Evolutionary conservation across 2,888 invertebrate species (phyloP).

Genomic region (Thymelicus lineola): DNA sequence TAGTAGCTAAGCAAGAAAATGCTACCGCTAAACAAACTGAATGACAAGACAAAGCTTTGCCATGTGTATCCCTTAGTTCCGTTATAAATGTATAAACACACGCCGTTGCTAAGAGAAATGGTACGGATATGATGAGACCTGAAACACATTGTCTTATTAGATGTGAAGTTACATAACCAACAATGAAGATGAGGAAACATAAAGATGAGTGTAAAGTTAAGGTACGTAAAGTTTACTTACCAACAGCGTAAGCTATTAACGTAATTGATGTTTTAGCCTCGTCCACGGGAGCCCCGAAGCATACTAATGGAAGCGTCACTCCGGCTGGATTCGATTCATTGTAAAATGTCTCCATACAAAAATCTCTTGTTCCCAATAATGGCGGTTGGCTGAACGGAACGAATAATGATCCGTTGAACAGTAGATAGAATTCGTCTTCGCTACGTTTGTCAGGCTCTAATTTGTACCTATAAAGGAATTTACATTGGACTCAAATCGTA

Average conservation of each 20-base stretch:
- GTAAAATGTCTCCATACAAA: constrained; percentile 86
- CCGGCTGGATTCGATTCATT: constrained; percentile 72
- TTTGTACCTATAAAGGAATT: constrained; percentile 74
- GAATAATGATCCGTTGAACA: constrained; percentile 85
- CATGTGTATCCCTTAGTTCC: constrained; percentile 83
- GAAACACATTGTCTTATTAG: constrained; percentile 37
- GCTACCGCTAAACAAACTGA: constrained; percentile 83
- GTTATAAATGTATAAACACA: constrained; percentile 78
- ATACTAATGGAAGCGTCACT: constrained; percentile 83
- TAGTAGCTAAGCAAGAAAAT: constrained; percentile 81
- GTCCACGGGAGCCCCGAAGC: constrained; percentile 70
- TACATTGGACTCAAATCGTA: not conserved
- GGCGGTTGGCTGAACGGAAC: constrained; percentile 74
- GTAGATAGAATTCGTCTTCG: constrained; percentile 83
- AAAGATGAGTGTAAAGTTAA: no score
- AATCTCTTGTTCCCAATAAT: constrained; percentile 81
- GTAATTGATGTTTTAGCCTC: constrained; percentile 67
- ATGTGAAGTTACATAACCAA: no score
- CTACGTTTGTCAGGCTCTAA: constrained; percentile 76
- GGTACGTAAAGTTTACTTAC: constrained; percentile 48
- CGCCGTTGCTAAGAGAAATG: constrained; percentile 80
- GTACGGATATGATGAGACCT: constrained; percentile 82
- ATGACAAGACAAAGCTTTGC: constrained; percentile 84
- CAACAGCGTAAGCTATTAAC: constrained; percentile 73
- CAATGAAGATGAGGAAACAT: no score